Conservation (phyloP, 2,797 vertebrate species). For the Parauchenoglanis ngamensis region DNA sequence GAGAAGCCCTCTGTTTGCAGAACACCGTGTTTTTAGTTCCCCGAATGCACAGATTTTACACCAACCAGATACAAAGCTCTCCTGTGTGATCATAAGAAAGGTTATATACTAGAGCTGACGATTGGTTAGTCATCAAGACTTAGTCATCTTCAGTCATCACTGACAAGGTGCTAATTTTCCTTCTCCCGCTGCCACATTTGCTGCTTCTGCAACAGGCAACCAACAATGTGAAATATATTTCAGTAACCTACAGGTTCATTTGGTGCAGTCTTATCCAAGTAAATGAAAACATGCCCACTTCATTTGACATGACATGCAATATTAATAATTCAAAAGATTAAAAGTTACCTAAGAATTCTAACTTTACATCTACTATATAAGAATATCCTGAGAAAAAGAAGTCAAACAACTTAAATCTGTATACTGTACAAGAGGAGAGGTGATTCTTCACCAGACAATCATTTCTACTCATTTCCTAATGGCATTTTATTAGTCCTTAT, state of each 20-base stretch:
- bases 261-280: not conserved
- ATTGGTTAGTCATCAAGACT: not conserved
- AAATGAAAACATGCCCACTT: not conserved
- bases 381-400: not conserved
- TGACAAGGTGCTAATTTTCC: not conserved
- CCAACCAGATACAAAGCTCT: not conserved
- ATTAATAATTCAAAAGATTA: not conserved
- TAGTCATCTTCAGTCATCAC: not conserved
- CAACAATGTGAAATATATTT: not conserved
- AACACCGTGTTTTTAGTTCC: conserved; percentile 1
- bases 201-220: not conserved
- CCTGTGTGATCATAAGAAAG: not conserved
- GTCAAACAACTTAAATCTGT: not conserved
- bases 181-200: not conserved
- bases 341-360: not conserved
- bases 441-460: not conserved
- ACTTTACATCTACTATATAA: not conserved
- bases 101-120: not conserved
- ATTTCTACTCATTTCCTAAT: not conserved
- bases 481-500: not conserved
- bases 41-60: conserved; percentile 1
- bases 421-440: not conserved
- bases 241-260: not conserved
- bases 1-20: not conserved
- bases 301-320: not conserved